Percentiles rank a stretch among this genome's conserved stretches.
These are phyloP conservation scores for Ennomos erosarius DNA, from an alignment of 2,888 invertebrate species.

Conservation along the genomic window DNA sequence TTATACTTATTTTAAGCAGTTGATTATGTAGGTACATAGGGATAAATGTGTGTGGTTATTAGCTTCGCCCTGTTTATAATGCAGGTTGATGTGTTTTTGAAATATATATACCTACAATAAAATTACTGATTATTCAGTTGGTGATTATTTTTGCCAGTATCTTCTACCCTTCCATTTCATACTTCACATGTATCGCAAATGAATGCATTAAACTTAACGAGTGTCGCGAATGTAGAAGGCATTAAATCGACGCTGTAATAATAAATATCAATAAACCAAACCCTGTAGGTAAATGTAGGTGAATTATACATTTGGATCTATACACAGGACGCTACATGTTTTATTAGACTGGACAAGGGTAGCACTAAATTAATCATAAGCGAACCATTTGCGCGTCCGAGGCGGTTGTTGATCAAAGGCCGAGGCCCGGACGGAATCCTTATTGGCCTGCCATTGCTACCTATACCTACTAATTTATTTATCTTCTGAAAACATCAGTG, in stretches of 20 bases:
- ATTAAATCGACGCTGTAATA: conserved; percentile 30
- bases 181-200: conserved; percentile 18
- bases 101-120: too few relatives aligned
- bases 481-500: conserved; percentile 6
- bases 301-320: conserved; percentile 36
- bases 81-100: too few relatives aligned
- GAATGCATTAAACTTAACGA: conserved; percentile 38
- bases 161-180: conserved; percentile 4
- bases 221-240: conserved; percentile 22
- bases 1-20: too few relatives aligned
- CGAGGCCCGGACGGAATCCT: conserved; percentile 20
- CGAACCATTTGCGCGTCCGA: conserved; percentile 38
- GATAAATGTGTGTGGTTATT: too few relatives aligned
- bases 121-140: too few relatives aligned
- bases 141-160: neutral
- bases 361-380: conserved; percentile 45
- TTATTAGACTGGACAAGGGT: conserved; percentile 45
- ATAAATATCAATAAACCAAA: conserved; percentile 40
- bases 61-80: too few relatives aligned
- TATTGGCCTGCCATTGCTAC: conserved; percentile 22
- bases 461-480: conserved; percentile 25
- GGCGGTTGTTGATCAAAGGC: conserved; percentile 32
- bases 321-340: conserved; percentile 29
- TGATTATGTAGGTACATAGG: too few relatives aligned
- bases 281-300: conserved; percentile 24